Conservation (phyloP, 2,113 vertebrate genomes). For the Eira barbara region DNA sequence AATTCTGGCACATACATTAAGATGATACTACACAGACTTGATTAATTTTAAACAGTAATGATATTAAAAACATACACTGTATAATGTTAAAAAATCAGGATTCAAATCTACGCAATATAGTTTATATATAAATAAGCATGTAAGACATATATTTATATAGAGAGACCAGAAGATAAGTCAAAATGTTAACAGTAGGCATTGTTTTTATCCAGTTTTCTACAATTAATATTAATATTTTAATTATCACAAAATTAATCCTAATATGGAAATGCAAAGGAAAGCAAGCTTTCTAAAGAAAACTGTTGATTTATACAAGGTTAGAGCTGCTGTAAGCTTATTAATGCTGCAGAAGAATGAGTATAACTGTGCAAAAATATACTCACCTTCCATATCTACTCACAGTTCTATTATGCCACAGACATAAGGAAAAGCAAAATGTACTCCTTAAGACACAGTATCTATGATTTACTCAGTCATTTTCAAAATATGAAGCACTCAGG, state of each 20-base stretch:
- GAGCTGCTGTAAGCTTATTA: background rate
- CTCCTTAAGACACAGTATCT: background rate
- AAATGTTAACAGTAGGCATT: background rate
- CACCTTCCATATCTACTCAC: background rate
- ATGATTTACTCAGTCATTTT: slow-evolving; percentile 1
- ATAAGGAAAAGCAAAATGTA: background rate
- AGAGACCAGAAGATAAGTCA: background rate
- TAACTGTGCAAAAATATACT: background rate
- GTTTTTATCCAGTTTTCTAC: background rate
- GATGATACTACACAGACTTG: background rate
- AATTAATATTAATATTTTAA: background rate
- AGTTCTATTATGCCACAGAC: background rate
- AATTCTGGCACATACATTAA: background rate
- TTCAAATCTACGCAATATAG: background rate
- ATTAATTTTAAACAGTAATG: background rate
- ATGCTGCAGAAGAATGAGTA: background rate
- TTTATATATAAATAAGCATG: background rate
- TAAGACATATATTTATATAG: background rate
- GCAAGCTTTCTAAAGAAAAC: background rate
- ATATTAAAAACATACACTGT: background rate
- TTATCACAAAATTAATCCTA: slow-evolving; percentile 5
- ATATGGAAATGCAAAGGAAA: slow-evolving; percentile 23
- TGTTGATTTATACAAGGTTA: background rate
- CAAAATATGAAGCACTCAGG: background rate
- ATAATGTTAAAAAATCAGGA: background rate